Evolutionary conservation across 2,113 vertebrate genomes (phyloP).

Genomic region (Pseudonaja textilis): DNA sequence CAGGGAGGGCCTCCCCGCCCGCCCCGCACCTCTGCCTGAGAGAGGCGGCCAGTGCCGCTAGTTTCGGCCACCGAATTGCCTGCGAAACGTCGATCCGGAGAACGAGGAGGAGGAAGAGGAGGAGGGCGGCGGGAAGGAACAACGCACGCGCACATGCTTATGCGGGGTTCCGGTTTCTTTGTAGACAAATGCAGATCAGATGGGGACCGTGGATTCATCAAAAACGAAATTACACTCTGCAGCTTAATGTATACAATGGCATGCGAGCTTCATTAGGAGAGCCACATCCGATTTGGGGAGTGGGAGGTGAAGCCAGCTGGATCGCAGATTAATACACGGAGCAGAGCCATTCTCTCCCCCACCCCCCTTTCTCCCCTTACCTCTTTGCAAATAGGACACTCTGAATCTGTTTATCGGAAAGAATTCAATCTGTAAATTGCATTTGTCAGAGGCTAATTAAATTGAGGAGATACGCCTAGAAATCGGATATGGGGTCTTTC

Average conservation of each 20-base stretch:
- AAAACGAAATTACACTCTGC: slow-evolving; percentile 58
- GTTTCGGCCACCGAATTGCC: background rate
- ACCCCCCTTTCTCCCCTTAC: background rate
- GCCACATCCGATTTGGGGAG: slow-evolving; percentile 73
- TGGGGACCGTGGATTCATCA: slow-evolving; percentile 51
- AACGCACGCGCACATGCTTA: background rate
- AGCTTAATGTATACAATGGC: slow-evolving; percentile 60
- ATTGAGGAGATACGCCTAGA: background rate
- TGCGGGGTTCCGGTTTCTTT: background rate
- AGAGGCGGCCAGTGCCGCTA: background rate
- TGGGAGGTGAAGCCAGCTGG: slow-evolving; percentile 61
- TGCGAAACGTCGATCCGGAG: background rate
- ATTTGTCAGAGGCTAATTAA: background rate
- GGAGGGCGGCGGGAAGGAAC: background rate
- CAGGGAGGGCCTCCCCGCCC: background rate
- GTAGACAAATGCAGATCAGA: slow-evolving; percentile 54
- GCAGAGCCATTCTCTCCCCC: slow-evolving; percentile 33
- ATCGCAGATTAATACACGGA: slow-evolving; percentile 60
- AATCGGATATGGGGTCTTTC: background rate
- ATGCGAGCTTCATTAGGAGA: slow-evolving; percentile 74
- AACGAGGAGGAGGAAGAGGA: background rate
- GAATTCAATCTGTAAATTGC: background rate
- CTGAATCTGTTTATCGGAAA: background rate
- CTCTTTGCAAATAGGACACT: background rate
- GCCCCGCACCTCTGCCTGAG: too few species aligned